phyloP scores from a whole-genome alignment of 2,797 vertebrate genomes.

The Corythornis leucogaster region DNA sequence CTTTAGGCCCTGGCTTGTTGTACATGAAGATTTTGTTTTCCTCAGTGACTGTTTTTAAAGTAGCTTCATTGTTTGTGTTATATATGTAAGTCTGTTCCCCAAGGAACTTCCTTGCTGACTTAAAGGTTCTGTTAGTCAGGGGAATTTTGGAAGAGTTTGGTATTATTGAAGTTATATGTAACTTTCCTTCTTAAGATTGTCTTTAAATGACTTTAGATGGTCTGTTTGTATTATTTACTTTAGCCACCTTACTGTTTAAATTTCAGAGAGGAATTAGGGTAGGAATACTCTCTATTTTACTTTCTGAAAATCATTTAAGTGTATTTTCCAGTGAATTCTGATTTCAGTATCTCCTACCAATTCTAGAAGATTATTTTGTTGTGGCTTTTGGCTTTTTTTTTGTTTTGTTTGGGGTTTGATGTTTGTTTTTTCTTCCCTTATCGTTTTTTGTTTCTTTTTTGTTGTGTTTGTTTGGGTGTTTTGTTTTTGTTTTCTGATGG shows the following conservation, averaged over 20 bases:
- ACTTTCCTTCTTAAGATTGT: neutral
- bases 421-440: neutral
- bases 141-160: neutral
- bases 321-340: neutral
- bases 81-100: neutral
- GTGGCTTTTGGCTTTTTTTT: neutral
- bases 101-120: neutral
- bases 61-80: neutral
- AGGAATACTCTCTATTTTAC: neutral
- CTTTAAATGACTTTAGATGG: neutral
- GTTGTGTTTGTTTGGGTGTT: too few relatives aligned
- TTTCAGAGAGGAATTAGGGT: neutral
- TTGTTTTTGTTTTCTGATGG: too few relatives aligned
- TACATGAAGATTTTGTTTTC: neutral
- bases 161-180: neutral
- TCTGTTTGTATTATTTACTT: neutral
- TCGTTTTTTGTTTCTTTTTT: too few relatives aligned
- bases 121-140: neutral
- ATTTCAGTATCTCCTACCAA: neutral
- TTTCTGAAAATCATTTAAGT: neutral
- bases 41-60: constrained; percentile 3
- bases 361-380: neutral
- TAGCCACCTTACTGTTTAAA: neutral
- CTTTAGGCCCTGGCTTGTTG: neutral
- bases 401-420: neutral